phyloP scores from a whole-genome alignment of 1,140 invertebrate species.

The Trinorchestia longiramus region DNA sequence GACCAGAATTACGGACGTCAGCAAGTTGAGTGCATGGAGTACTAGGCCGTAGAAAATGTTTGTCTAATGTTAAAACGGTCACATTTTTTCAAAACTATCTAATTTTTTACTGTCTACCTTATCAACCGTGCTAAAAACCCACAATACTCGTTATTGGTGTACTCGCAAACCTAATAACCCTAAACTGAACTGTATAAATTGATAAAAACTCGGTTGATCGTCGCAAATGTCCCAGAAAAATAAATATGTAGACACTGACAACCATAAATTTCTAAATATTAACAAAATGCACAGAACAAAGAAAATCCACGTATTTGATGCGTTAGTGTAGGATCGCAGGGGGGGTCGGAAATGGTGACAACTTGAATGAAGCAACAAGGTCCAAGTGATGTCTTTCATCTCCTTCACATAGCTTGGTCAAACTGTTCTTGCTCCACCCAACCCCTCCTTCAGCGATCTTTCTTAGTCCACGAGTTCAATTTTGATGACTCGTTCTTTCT shows the following conservation, averaged over 20 bases:
- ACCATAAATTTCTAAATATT: neutral
- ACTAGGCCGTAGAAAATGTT: neutral
- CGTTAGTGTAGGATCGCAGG: neutral
- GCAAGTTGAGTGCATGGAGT: neutral
- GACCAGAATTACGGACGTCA: neutral
- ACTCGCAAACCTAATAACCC: neutral
- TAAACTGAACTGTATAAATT: neutral
- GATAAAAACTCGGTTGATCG: neutral
- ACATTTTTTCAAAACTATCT: neutral
- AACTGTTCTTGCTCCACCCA: neutral
- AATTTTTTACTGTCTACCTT: neutral
- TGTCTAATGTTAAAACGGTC: neutral
- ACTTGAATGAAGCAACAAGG: neutral
- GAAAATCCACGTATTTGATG: neutral
- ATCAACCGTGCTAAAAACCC: neutral
- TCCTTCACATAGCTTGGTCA: neutral
- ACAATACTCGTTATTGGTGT: neutral
- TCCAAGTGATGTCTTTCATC: neutral
- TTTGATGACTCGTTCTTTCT: conserved; percentile 34
- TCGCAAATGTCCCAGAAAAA: neutral
- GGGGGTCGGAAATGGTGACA: neutral
- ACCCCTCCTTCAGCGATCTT: neutral
- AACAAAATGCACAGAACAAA: neutral
- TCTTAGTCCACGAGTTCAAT: conserved; percentile 15
- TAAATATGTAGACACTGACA: neutral